A percentile compares a stretch with the other conserved stretches of the same genome.
These are phyloP conservation scores for Amblyteles armatorius DNA, from an alignment of 2,888 invertebrate species.

Conservation along the genomic window DNA sequence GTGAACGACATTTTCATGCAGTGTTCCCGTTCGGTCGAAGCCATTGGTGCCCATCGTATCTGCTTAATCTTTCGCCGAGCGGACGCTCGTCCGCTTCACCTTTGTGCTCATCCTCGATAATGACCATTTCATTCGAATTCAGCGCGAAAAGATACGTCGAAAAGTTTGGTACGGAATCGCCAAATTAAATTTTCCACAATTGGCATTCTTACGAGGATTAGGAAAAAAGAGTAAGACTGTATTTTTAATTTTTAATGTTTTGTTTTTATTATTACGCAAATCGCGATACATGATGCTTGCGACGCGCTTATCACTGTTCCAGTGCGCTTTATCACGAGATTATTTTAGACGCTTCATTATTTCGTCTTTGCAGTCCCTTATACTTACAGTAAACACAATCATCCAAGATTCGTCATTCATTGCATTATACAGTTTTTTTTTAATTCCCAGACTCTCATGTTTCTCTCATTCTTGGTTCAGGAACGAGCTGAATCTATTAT, in stretches of 20 bases:
- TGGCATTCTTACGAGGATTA: not conserved
- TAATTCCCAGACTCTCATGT: slow-evolving; percentile 11
- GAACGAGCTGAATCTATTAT: not conserved
- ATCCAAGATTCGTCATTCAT: not conserved
- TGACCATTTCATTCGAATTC: not conserved
- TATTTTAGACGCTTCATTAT: not conserved
- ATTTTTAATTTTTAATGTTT: slow-evolving; percentile 15
- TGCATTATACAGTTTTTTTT: slow-evolving; percentile 24
- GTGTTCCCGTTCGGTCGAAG: slow-evolving; percentile 11
- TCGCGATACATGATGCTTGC: slow-evolving; percentile 13
- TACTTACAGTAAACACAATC: not conserved
- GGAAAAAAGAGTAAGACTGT: not conserved
- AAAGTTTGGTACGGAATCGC: not conserved
- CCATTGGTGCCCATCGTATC: slow-evolving; percentile 22
- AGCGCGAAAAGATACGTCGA: not conserved
- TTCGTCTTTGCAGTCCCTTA: slow-evolving; percentile 7
- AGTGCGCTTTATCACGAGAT: slow-evolving; percentile 29
- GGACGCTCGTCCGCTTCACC: slow-evolving; percentile 16
- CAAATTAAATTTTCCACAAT: not conserved
- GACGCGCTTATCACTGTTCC: slow-evolving; percentile 19
- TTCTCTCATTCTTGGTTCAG: not conserved
- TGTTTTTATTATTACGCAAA: slow-evolving; percentile 14
- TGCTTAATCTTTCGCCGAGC: slow-evolving; percentile 20
- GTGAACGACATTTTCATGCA: slow-evolving; percentile 27
- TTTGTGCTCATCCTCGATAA: slow-evolving; percentile 1